Percentiles rank a stretch among this genome's conserved stretches.
phyloP scores from a whole-genome alignment of 2,888 invertebrate species.

The Pyrrhia umbra region DNA sequence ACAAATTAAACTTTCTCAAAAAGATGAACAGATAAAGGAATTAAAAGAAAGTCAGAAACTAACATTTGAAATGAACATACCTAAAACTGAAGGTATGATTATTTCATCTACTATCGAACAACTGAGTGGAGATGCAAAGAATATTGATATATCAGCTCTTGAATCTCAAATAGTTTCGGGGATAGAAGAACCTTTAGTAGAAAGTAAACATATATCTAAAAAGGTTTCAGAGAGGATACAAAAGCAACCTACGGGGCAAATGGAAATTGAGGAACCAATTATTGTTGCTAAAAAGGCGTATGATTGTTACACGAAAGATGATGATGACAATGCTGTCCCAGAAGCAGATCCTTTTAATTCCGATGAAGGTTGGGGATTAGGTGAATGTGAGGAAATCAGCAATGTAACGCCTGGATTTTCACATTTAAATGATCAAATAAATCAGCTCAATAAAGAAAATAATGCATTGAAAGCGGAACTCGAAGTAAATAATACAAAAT shows the following conservation, averaged over 20 bases:
- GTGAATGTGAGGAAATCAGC: conserved; percentile 75
- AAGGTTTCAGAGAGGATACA: conserved; percentile 70
- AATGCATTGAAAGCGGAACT: conserved; percentile 91
- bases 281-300: conserved; percentile 90
- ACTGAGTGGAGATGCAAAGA: conserved; percentile 71
- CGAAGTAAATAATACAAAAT: conserved; percentile 92
- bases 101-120: conserved; percentile 87
- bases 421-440: conserved; percentile 90
- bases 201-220: conserved; percentile 63
- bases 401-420: conserved; percentile 83
- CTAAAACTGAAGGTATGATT: conserved; percentile 87
- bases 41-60: conserved; percentile 80
- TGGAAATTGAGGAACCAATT: conserved; percentile 73
- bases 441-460: conserved; percentile 90
- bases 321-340: conserved; percentile 61
- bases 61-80: conserved; percentile 86
- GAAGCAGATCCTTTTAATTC: conserved; percentile 83
- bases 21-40: conserved; percentile 81
- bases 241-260: conserved; percentile 60
- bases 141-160: conserved; percentile 74
- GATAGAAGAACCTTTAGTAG: conserved; percentile 54
- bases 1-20: conserved; percentile 70
- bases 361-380: conserved; percentile 86
- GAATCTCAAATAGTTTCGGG: conserved; percentile 85
- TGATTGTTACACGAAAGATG: conserved; percentile 82